A percentile compares a stretch with the other conserved stretches of the same genome.
Evolutionary conservation across 2,113 vertebrate genomes (phyloP).

Genomic region (Tympanuchus pallidicinctus): DNA sequence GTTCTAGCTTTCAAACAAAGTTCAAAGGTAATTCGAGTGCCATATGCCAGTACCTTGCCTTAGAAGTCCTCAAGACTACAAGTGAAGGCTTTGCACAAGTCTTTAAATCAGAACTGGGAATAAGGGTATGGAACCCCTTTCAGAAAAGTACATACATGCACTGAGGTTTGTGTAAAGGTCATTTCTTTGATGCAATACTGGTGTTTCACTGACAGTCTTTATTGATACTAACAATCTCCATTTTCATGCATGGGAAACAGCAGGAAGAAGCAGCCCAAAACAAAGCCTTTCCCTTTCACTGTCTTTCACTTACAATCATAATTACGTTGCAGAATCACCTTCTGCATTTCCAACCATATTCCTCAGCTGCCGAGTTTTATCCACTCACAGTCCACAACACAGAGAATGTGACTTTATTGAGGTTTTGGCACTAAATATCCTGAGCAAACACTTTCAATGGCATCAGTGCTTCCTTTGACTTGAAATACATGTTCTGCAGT

Average conservation of each 20-base stretch:
- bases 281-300: background rate
- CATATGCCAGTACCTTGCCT: background rate
- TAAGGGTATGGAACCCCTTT: background rate
- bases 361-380: background rate
- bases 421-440: background rate
- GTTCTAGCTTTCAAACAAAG: background rate
- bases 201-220: background rate
- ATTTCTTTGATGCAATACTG: background rate
- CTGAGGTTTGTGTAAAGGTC: background rate
- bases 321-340: background rate
- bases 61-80: background rate
- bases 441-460: background rate
- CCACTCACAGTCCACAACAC: background rate
- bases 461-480: background rate
- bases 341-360: background rate
- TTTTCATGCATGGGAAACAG: background rate
- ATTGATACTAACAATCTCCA: fast-evolving
- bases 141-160: background rate
- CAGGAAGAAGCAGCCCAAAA: fast-evolving
- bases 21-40: background rate
- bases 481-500: fast-evolving
- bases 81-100: background rate
- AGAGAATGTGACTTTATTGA: background rate
- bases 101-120: background rate
- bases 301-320: background rate